Evolutionary conservation across 2,113 vertebrate genomes (phyloP).

Genomic region (Oncorhynchus tshawytscha): DNA sequence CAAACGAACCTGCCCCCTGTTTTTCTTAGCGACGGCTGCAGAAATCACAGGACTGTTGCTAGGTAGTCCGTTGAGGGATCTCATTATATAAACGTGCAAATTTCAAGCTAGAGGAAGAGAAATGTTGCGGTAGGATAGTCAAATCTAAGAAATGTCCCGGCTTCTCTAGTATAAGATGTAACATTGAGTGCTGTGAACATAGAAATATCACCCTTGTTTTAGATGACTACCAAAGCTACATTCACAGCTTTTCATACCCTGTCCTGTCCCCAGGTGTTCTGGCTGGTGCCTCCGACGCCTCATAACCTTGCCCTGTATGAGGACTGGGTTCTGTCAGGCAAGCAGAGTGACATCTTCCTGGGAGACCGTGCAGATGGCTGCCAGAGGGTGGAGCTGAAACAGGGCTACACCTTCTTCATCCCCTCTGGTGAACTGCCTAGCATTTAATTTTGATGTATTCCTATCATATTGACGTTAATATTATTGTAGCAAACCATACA

Average conservation of each 20-base stretch:
- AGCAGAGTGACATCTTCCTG: constrained; percentile 95
- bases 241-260: not conserved
- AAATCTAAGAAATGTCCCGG: not conserved
- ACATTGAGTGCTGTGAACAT: no score
- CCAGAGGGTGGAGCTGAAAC: constrained; percentile 92
- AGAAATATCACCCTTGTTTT: no score
- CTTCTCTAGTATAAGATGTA: not conserved
- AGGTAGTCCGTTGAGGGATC: not conserved
- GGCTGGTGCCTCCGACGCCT: constrained; percentile 92
- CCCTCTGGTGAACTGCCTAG: constrained; percentile 83
- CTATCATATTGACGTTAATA: not conserved
- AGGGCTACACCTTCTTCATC: constrained; percentile 96
- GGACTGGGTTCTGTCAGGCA: constrained; percentile 96
- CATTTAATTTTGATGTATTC: constrained; percentile 7
- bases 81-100: not conserved
- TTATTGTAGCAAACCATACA: not conserved
- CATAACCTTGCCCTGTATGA: constrained; percentile 94
- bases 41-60: constrained; percentile 15
- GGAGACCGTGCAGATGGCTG: constrained; percentile 92
- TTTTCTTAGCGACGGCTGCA: constrained; percentile 19
- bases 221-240: not conserved
- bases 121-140: not conserved
- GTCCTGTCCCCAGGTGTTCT: constrained; percentile 84
- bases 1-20: constrained; percentile 26
- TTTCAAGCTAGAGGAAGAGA: constrained; percentile 16